Evolutionary conservation across 2,797 vertebrate genomes (phyloP), one percentile per base, ranked within the genome.

Genomic region (Dendrocincla tyrannina): DNA sequence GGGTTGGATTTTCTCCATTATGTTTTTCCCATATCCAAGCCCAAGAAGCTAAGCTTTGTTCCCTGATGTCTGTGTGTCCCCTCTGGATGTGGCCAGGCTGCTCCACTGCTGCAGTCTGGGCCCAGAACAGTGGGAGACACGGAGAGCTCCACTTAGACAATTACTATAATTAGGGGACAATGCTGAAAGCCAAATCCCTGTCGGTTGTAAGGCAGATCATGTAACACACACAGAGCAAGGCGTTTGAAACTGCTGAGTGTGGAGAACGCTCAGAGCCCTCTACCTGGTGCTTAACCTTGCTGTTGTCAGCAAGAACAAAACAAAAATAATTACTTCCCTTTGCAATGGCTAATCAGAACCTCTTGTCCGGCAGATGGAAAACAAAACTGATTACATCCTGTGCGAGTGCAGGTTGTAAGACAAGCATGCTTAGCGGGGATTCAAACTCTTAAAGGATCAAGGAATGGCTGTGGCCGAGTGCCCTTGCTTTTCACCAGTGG

Each of bases 391-490:
- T 95, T 64, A 89, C 79, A 74, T 52, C 80, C 62, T 80, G 73
- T 47, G 90, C 0, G 4, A 91, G 74, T 69, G 70, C 78, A 86
- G 88, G 84, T 88, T 95, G 89, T 64, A 85, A 95, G 89, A 90
- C 87, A 79, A 91, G 93, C 69, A 37, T 80, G 86, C 91, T 96
- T 96, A 97, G 91, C 66, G 13, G 75, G 83, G 94, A 96, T 93
- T 95, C 95, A 91, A 60, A 93, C 68, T 95, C 93, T 95, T 93
- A 96, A 94, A 78, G 93, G 91, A 91, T 95, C 94, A 96, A 93
- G 93, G 85, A 83, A 77, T 25, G 92, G 88, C 84, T 9, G 1
- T 86, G 89, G 79, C 94, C 91, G 15, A 96, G 95, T 66, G 91
- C 91, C 91, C 94, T 95, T 82, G 84, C 96, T 93, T 96, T 92